phyloP scores from a whole-genome alignment of 2,888 invertebrate species.

The Temnothorax ravouxi region DNA sequence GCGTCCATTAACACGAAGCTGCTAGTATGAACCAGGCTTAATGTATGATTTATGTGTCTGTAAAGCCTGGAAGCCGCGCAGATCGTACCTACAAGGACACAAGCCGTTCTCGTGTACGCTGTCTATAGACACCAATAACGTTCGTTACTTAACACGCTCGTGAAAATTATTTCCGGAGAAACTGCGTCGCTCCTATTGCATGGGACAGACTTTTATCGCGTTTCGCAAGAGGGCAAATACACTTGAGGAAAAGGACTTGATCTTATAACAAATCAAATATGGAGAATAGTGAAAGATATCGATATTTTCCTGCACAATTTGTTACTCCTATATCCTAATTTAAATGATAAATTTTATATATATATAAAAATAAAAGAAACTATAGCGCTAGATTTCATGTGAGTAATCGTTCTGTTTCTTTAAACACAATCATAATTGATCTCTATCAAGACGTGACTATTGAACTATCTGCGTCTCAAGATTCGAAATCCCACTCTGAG shows the following conservation, averaged over 20 bases:
- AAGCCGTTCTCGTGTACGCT: constrained; percentile 30
- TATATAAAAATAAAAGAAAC: not conserved
- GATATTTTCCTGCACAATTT: not conserved
- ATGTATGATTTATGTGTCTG: constrained; percentile 77
- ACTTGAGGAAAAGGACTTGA: not conserved
- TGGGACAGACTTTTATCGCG: constrained; percentile 17
- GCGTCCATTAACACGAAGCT: constrained; percentile 71
- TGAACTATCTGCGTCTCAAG: constrained; percentile 1
- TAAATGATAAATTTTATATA: not conserved
- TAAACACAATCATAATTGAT: not conserved
- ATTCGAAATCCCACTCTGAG: not conserved
- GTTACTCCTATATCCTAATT: not conserved
- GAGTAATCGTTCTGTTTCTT: not conserved
- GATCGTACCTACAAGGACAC: constrained; percentile 62
- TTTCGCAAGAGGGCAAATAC: constrained; percentile 20
- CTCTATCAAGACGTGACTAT: not conserved
- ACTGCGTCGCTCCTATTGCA: constrained; percentile 55
- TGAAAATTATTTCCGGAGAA: constrained; percentile 72
- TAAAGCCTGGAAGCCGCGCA: constrained; percentile 70
- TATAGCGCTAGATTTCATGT: not conserved
- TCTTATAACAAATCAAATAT: not conserved
- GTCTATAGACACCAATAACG: constrained; percentile 27
- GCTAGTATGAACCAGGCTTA: constrained; percentile 70
- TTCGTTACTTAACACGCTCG: constrained; percentile 28
- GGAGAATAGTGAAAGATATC: not conserved